Evolutionary conservation across 2,888 invertebrate species (phyloP), one percentile per base, ranked within the genome.

Genomic region (Formica aserva): DNA sequence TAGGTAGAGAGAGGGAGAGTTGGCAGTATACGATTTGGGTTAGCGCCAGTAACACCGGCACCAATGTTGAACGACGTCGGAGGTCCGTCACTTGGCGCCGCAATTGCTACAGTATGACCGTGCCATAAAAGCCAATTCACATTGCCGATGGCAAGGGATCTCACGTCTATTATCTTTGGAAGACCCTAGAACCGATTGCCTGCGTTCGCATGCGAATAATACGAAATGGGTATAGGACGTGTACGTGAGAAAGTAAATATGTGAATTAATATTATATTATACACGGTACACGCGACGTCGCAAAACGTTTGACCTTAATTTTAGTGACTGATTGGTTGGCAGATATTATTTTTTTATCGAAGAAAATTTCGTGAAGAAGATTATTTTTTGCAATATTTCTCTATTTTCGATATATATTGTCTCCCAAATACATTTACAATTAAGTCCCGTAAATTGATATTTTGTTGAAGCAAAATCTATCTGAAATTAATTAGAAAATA

Each of bases 1-100:
- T 22, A 48, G 45, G 29, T 2, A 62, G 35, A 55, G 29, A 48
- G 18, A 74, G 52, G 9, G 74, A 85, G 66, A 77, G 69, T 32
- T 74, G 75, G 66, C 60, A 82, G 82, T 80, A 69, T 83, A 86
- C 85, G 89, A 92, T 92, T 93, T 92, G 92, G 92, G 91, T 91
- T 91, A 92, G 91, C 91, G 92, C 92, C 92, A 92, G 89, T 84
- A 66, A 86, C 84, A 83, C 77, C 83, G 86, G 85, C 85, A 88
- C 66, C 86, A 84, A 83, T 85, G 87, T 66, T 84, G 84, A 62
- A 77, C 86, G 85, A 88, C 88, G 88, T 89, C 89, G 89, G 88
- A 86, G 88, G 88, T 91, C 88, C 88, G 84, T 91, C 90, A 89
- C 88, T 92, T 91, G 92, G 92, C 92, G 90, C 91, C 91, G 89